Base-by-base conservation (phyloP, 2,797 vertebrate genomes). In the Hirundo rustica region DNA sequence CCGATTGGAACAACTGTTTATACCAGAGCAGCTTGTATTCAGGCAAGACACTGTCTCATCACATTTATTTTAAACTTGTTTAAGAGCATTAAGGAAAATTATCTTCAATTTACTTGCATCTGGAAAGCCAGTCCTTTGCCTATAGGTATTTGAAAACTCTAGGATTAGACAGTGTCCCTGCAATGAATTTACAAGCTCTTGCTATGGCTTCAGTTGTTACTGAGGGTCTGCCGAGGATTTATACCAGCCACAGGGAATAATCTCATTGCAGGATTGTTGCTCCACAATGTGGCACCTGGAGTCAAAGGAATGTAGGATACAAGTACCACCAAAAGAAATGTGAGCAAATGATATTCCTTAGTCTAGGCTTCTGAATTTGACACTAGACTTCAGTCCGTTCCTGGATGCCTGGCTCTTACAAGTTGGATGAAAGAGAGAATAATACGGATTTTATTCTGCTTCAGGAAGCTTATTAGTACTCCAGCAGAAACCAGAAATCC, bases 1-100 rank as follows among this genome's bases (percentile, higher is more conserved):
- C 80, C 42, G 72, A 93, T 22, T 86, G 94, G 77, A 75, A 60
- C 85, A 90, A 81, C 86, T 96, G 93, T 89, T 92, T 70, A 6
- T 42, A 64, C 5, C 38, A 50, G 71, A 94, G 38, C 87, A 95
- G 91, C 83, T 92, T 95, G 88, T 77, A 36, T 73, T 95, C 32
- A 47, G 74, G 44, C 67, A 85, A 88, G 73, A 60, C 55, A 44
- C 36, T 67, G 53, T 70, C 75, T 89, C 54, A 82, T 88, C 75
- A 75, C 55, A 65, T 74, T 87, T 71, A n/a, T 93, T 85, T 79
- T 58, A 87, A 92, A 86, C 32, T 92, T 77, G 51, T 64, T 94
- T 81, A 91, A 75, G 27, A 93, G 51, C 44, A 77, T 95, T 87
- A 94, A 79, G 38, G 44, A 91, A 88, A 93, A 88, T 40, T 77